Evolutionary conservation across 2,888 invertebrate genomes (phyloP), one percentile per base, ranked within the genome.

Genomic region (Quadroppia sp.): DNA sequence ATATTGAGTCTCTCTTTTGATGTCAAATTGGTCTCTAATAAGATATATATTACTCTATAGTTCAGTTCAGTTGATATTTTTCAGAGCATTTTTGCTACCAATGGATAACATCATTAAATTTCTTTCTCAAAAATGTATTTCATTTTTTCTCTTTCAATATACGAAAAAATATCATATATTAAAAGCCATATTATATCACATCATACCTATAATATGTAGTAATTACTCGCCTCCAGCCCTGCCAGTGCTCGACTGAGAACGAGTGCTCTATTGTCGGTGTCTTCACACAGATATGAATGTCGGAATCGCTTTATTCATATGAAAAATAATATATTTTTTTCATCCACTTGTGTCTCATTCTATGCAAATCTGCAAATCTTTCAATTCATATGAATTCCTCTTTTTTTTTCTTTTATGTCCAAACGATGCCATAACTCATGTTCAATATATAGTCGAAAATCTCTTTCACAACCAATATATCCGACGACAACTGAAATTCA

Each of bases 11-110:
- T n/a, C 61, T 61, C 59, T 59, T 59, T 59, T 59, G 30, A 61
- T 61, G 61, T 61, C 61, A 61, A 61, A 61, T 61, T 61, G 61
- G 61, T n/a, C 32, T 61, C 61, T 61, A 61, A 61, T 61, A 61
- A 61, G 61, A 61, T 32, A 32, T 61, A 36, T 32, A 61, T 61
- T 61, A 61, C 32, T 61, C 15, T 2, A 61, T 61, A 11, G 30
- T 17, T n/a, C 4, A 20, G n/a, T n/a, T 4, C 15, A 50, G 17
- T 50, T 15, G n/a, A 32, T n/a, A 61, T 61, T 32, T 61, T 61
- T n/a, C n/a, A 61, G 32, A 61, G 32, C 61, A 61, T 61, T 61
- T 61, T 61, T 61, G n/a, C 30, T 61, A 4, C 36, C 17, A n/a
- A n/a, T n/a, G n/a, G 61, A 64, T 64, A 40, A 40, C 64, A 64